A percentile compares a stretch with the other conserved stretches of the same genome.
Conservation (phyloP, 2,888 invertebrate genomes). For the Cyclophora punctaria region DNA sequence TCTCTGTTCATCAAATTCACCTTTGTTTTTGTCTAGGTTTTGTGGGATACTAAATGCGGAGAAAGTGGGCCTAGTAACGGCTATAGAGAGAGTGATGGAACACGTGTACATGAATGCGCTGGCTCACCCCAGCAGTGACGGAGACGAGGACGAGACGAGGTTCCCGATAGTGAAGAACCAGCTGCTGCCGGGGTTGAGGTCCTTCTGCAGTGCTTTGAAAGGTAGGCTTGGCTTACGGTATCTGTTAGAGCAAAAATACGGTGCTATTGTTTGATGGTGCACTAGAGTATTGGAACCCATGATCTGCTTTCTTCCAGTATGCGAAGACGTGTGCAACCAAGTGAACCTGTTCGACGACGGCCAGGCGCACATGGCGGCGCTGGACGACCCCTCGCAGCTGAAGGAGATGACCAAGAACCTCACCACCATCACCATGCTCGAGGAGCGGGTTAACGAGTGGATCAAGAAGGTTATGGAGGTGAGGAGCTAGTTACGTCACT, state of each 20-base stretch:
- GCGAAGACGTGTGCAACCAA: slow-evolving; percentile 88
- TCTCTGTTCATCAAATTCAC: neutral
- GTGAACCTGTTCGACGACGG: slow-evolving; percentile 86
- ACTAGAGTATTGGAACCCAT: no score
- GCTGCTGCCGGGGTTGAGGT: slow-evolving; percentile 85
- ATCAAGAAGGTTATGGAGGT: slow-evolving; percentile 86
- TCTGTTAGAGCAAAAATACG: no score
- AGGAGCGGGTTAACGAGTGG: slow-evolving; percentile 86
- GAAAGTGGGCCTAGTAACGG: slow-evolving; percentile 87
- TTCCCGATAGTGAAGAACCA: slow-evolving; percentile 90
- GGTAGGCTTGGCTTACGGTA: slow-evolving; percentile 49
- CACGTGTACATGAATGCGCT: slow-evolving; percentile 93
- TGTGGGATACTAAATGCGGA: slow-evolving; percentile 88
- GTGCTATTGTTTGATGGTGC: no score
- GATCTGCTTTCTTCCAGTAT: slow-evolving; percentile 64
- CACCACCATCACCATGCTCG: slow-evolving; percentile 78
- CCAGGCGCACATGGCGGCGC: slow-evolving; percentile 74
- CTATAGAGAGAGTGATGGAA: slow-evolving; percentile 91
- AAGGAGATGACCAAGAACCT: slow-evolving; percentile 81
- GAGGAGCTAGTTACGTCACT: no score
- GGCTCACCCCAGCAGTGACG: slow-evolving; percentile 85
- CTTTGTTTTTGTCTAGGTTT: slow-evolving; percentile 65
- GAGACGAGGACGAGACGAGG: slow-evolving; percentile 85
- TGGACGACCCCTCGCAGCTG: slow-evolving; percentile 79
- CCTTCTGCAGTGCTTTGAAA: slow-evolving; percentile 93